Evolutionary conservation across 1,140 invertebrate genomes (phyloP), one percentile per base, ranked within the genome.

Genomic region (Sycophila sp.): DNA sequence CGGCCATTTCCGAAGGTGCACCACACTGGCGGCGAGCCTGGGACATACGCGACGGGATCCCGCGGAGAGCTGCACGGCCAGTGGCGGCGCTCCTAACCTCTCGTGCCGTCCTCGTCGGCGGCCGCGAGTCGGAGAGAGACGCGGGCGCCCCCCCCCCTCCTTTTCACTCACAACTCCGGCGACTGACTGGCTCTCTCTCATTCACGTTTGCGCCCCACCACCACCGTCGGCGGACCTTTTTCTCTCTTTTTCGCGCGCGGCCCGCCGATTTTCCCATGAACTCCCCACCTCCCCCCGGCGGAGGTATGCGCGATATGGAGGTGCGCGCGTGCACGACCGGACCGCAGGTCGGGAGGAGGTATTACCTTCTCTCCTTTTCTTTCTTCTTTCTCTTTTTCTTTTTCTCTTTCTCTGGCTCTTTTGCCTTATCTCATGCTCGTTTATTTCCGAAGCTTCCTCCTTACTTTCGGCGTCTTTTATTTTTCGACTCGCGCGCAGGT

Each of bases 141-240:
- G 19, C 2, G 2, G 10, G 36, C 3, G 40, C 2, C 28, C 15
- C 55, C 38, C 28, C 13, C 17, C 51, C 19, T 42, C 53, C 26
- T 17, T 32, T 4, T 45, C 65, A 17, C 40, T 19, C 47, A 38
- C 32, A 8, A 5, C 34, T 2, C 11, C 2, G 19, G 17, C 19
- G n/a, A n/a, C 30, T 51, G 26, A 28, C 56, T 65, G 28, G 71
- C 73, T 75, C 66, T 78, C 77, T 78, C 76, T 81, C 84, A 85
- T 85, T 85, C 84, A 84, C 78, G 77, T 80, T 85, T 84, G 71
- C 78, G 64, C 81, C 82, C 83, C 77, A 78, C 83, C 76, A 71
- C 55, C 49, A 53, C 45, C 71, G 45, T 73, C n/a, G n/a, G n/a
- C n/a, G n/a, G n/a, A n/a, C n/a, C n/a, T n/a, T 36, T 66, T 45